These are phyloP conservation scores for Oithona nana DNA, from an alignment of 2,888 invertebrate genomes.

Conservation along the genomic window DNA sequence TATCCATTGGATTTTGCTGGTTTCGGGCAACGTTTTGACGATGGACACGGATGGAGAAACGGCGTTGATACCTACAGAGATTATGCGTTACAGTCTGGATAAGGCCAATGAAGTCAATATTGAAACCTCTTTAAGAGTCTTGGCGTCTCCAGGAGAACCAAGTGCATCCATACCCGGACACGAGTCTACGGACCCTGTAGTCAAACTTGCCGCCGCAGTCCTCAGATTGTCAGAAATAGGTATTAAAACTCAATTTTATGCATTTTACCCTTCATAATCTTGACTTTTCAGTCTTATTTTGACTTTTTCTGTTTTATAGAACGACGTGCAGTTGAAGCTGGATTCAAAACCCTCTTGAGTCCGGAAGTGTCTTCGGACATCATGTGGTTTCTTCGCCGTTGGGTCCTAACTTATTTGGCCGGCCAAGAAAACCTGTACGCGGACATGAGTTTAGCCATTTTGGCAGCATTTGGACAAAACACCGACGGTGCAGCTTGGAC, in stretches of 20 bases:
- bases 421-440: conserved; percentile 40
- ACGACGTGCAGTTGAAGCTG: conserved; percentile 47
- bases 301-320: no score
- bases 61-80: conserved; percentile 42
- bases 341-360: conserved; percentile 45
- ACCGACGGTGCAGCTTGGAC: conserved; percentile 44
- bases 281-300: conserved; percentile 37
- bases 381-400: conserved; percentile 58
- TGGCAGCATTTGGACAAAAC: conserved; percentile 43
- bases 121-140: conserved; percentile 32
- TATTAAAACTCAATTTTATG: no score
- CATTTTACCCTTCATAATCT: conserved; percentile 18
- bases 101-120: conserved; percentile 33
- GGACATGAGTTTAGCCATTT: conserved; percentile 38
- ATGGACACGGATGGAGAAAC: conserved; percentile 47
- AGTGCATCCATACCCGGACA: conserved; percentile 18
- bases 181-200: conserved; percentile 36
- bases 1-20: conserved; percentile 68
- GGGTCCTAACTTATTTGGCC: conserved; percentile 51
- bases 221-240: conserved; percentile 10
- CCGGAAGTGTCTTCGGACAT: conserved; percentile 56
- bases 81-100: conserved; percentile 41
- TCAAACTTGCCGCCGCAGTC: conserved; percentile 30
- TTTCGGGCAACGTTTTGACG: conserved; percentile 45
- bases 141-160: conserved; percentile 32